Percentiles rank a stretch among this genome's conserved stretches.
These are phyloP conservation scores for Gymnothorax javanicus DNA, from an alignment of 2,797 vertebrate genomes.

Conservation along the genomic window DNA sequence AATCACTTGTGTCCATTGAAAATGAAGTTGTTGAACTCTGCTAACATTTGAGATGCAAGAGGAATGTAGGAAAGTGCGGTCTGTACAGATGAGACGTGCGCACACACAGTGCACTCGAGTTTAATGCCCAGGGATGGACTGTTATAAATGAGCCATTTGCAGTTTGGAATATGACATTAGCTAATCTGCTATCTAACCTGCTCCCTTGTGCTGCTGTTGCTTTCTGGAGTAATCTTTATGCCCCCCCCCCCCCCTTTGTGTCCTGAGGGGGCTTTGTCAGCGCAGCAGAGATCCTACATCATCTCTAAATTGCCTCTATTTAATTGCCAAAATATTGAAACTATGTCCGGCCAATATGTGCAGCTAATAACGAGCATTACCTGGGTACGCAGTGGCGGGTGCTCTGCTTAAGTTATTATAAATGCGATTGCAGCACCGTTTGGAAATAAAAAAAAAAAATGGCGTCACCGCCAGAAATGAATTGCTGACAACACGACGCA, in stretches of 20 bases:
- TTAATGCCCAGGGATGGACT: neutral
- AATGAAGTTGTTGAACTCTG: too few species aligned
- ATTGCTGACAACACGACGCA: constrained; percentile 42
- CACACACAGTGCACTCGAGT: neutral
- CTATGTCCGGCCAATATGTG: constrained; percentile 12
- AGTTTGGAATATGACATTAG: neutral
- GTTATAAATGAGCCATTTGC: neutral
- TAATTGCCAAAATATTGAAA: constrained; percentile 21
- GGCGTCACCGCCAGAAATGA: constrained; percentile 46
- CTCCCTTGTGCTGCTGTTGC: neutral
- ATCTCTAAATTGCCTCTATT: neutral
- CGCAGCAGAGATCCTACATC: neutral
- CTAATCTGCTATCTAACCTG: neutral
- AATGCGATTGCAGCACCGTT: constrained; percentile 15
- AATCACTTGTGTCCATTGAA: too few species aligned
- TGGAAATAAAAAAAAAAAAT: constrained; percentile 39
- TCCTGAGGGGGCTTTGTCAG: constrained; percentile 10
- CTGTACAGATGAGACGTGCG: neutral
- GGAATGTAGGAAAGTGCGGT: neutral
- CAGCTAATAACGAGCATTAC: constrained; percentile 15
- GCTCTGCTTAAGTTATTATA: neutral
- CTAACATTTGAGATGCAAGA: neutral
- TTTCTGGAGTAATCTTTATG: neutral
- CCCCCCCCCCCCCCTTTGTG: neutral
- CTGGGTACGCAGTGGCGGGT: neutral